Conservation (phyloP, 2,888 invertebrate species). For the Dicyrtoma fusca region DNA sequence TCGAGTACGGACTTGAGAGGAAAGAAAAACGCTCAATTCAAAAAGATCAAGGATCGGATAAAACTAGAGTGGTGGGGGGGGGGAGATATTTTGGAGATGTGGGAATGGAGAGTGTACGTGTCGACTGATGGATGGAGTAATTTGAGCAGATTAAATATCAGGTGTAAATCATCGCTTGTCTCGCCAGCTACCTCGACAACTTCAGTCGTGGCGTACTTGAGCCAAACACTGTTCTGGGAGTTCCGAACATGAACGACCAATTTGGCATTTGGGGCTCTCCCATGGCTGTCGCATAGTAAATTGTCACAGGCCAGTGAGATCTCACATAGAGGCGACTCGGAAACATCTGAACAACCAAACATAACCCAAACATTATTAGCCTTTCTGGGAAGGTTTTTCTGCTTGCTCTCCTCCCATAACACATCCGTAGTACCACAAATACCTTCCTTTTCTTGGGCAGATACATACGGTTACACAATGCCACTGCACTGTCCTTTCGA, state of each 20-base stretch:
- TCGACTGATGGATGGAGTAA: constrained; percentile 34
- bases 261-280: constrained; percentile 80
- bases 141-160: constrained; percentile 33
- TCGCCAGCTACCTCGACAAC: constrained; percentile 72
- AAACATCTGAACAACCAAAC: constrained; percentile 68
- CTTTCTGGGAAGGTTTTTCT: constrained; percentile 8
- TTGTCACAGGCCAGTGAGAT: constrained; percentile 88
- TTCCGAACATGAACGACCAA: constrained; percentile 62
- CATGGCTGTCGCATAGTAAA: constrained; percentile 82
- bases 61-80: background rate
- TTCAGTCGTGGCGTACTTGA: constrained; percentile 85
- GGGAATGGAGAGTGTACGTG: constrained; percentile 17
- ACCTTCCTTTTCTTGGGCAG: too few relatives aligned
- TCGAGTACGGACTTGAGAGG: too few relatives aligned
- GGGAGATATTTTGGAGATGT: constrained; percentile 13
- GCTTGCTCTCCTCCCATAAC: background rate
- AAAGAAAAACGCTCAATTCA: too few relatives aligned
- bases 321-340: constrained; percentile 83
- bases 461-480: too few relatives aligned
- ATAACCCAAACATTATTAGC: constrained; percentile 17
- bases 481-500: too few relatives aligned
- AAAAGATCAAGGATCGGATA: background rate
- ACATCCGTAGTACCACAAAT: too few relatives aligned
- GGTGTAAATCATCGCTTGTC: constrained; percentile 30
- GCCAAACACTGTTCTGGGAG: constrained; percentile 65